Conservation (phyloP, 2,113 vertebrate genomes). For the Hemicordylus capensis region DNA sequence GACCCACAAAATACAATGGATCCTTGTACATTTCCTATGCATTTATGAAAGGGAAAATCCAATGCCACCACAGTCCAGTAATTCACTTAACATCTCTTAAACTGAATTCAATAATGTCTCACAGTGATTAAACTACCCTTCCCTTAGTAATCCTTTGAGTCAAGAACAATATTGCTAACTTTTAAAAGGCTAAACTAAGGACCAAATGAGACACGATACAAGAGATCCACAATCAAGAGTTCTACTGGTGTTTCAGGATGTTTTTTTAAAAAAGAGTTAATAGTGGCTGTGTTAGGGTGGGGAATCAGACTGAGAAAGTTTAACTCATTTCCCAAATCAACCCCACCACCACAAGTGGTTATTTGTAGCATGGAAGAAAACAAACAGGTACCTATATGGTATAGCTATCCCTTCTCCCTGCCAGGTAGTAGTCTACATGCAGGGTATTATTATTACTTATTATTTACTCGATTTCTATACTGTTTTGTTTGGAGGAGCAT, state of each 20-base stretch:
- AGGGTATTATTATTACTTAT: too few relatives aligned
- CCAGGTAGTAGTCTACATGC: background rate
- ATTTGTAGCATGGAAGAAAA: background rate
- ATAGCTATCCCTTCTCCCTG: background rate
- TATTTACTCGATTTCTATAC: too few relatives aligned
- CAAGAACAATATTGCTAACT: background rate
- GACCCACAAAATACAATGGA: background rate
- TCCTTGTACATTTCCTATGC: slow-evolving; percentile 1
- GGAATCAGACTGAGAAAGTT: background rate
- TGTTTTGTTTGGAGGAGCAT: too few relatives aligned
- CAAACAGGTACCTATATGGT: too few relatives aligned
- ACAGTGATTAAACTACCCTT: background rate
- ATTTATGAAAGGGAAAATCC: background rate
- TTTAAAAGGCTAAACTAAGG: background rate
- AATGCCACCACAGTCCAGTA: slow-evolving; percentile 7
- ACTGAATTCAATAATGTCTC: background rate
- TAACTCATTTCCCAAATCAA: background rate
- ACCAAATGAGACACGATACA: background rate
- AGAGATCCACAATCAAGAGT: background rate
- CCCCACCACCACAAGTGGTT: background rate
- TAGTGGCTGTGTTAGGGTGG: background rate
- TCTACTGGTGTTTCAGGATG: background rate
- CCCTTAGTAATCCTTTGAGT: background rate
- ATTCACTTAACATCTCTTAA: slow-evolving; percentile 11
- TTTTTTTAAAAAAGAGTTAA: background rate